phyloP scores from a whole-genome alignment of 2,113 vertebrate genomes.

The Ceyx margarethae region DNA sequence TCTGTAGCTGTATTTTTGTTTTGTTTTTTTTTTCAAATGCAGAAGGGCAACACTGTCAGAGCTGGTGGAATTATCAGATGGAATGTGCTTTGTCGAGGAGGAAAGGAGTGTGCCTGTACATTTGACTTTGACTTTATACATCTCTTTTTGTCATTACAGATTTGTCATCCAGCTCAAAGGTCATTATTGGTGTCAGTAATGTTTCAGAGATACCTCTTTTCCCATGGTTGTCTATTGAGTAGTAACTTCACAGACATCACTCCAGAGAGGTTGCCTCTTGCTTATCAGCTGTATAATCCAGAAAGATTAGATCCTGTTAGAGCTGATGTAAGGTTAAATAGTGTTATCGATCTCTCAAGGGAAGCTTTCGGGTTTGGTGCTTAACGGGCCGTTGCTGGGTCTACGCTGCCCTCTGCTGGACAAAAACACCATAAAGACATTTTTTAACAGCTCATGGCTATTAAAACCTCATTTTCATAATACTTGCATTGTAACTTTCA shows the following conservation, averaged over 20 bases:
- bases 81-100: not conserved
- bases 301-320: not conserved
- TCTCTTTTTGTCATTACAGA: rapidly evolving
- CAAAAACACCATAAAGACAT: not conserved
- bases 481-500: not conserved
- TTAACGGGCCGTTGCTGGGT: slow-evolving; percentile 12
- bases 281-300: not conserved
- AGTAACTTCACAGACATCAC: not conserved
- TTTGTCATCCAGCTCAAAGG: not conserved
- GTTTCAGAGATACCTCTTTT: not conserved
- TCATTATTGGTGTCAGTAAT: not conserved
- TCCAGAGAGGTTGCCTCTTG: not conserved
- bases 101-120: not conserved
- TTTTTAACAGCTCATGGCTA: not conserved
- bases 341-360: not conserved
- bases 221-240: not conserved
- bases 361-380: not conserved
- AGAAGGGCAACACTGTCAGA: not conserved
- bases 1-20: not conserved
- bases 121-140: not conserved
- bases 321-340: not conserved
- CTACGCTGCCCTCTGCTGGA: slow-evolving; percentile 67
- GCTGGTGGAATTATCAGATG: not conserved
- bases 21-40: not conserved
- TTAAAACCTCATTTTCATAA: not conserved